phyloP scores from a whole-genome alignment of 2,888 invertebrate species.

The Trimorus sp. region DNA sequence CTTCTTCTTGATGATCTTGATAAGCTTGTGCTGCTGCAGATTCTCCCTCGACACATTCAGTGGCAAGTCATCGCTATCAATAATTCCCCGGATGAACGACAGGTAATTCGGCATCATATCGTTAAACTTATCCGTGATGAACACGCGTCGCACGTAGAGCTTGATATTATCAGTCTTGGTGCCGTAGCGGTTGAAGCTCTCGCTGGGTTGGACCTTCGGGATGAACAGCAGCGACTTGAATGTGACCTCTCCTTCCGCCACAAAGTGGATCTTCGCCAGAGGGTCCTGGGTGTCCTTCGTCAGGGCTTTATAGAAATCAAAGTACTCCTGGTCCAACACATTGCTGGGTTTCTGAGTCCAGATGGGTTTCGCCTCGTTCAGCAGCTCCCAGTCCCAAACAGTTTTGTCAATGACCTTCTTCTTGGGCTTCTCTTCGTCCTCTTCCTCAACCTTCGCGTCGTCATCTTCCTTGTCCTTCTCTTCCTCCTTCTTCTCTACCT shows the following conservation, averaged over 20 bases:
- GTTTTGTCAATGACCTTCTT: constrained; percentile 96
- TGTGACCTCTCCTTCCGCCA: constrained; percentile 99
- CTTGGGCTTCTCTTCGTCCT: constrained; percentile 85
- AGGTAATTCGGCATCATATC: constrained; percentile 99
- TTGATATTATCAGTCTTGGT: constrained; percentile 97
- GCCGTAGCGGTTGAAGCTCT: constrained; percentile 98
- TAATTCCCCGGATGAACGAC: constrained; percentile 97
- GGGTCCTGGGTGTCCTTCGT: constrained; percentile 94
- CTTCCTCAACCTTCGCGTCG: constrained; percentile 83
- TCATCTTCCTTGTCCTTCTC: constrained; percentile 82
- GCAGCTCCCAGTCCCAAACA: constrained; percentile 98
- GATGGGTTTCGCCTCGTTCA: constrained; percentile 99
- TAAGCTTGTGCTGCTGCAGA: constrained; percentile 98
- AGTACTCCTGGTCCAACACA: constrained; percentile 94
- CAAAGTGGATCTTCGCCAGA: constrained; percentile 94
- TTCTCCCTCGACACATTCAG: constrained; percentile 99
- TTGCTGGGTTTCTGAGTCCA: constrained; percentile 97
- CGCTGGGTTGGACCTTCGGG: constrained; percentile 94
- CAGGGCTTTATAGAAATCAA: constrained; percentile 96
- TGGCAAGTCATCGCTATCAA: constrained; percentile 99
- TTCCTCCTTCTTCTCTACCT: constrained; percentile 84
- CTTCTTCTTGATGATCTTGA: constrained; percentile 99
- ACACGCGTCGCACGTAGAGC: constrained; percentile 98
- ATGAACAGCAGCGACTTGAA: constrained; percentile 98
- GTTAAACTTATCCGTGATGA: constrained; percentile 99